These are phyloP conservation scores for Muntiacus muntjak DNA, from an alignment of 2,113 vertebrate genomes.

Conservation along the genomic window DNA sequence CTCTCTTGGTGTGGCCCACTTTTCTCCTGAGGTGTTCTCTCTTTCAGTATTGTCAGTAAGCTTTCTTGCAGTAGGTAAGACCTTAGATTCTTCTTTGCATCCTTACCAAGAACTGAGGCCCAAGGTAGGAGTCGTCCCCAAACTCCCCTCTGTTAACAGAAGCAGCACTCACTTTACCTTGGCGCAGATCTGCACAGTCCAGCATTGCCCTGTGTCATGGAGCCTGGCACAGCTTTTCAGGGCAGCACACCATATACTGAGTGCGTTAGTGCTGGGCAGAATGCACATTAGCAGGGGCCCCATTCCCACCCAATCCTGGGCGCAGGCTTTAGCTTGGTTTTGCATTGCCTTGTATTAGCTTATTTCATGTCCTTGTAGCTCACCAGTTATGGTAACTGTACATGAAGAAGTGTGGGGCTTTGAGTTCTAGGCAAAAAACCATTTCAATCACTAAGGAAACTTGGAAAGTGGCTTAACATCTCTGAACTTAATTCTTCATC, in stretches of 20 bases:
- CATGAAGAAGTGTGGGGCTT: neutral
- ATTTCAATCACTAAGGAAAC: neutral
- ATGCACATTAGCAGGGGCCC: fast-evolving
- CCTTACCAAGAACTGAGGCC: neutral
- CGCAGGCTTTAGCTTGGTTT: neutral
- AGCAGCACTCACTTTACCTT: neutral
- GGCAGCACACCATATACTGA: neutral
- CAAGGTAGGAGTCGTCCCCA: neutral
- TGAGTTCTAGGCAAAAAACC: neutral
- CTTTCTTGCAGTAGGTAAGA: neutral
- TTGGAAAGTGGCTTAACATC: neutral
- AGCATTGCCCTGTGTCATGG: neutral
- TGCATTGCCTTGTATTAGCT: too few relatives aligned
- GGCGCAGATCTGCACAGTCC: neutral
- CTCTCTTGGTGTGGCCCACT: neutral
- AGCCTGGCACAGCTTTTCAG: neutral
- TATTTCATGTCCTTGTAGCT: neutral
- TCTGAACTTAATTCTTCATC: neutral
- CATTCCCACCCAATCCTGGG: neutral
- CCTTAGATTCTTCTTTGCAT: neutral
- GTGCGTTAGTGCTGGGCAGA: neutral
- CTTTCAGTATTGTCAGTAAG: neutral
- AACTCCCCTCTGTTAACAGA: neutral
- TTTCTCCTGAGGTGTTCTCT: neutral
- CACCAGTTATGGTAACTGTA: neutral